Percentiles rank a stretch among this genome's conserved stretches.
Conservation (phyloP, 1,140 invertebrate species). For the Odontomachus brunneus region DNA sequence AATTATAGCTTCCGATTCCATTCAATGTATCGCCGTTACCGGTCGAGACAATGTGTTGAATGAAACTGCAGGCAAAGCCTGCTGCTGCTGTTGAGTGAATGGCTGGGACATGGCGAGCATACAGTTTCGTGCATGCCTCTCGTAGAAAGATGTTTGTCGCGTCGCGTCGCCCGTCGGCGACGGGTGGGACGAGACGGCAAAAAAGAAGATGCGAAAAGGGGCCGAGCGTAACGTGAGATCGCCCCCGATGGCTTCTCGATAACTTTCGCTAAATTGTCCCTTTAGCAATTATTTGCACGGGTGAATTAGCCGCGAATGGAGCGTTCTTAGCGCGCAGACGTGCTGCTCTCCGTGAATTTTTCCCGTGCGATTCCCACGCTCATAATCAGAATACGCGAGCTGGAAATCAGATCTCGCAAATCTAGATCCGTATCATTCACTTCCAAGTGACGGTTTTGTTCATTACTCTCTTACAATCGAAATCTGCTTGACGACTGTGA, state of each 20-base stretch:
- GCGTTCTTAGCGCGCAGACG: background rate
- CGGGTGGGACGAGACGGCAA: background rate
- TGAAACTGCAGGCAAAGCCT: background rate
- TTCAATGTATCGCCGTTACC: too few species aligned
- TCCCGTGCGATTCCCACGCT: background rate
- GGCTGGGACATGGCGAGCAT: background rate
- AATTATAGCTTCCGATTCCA: too few species aligned
- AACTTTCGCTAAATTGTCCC: too few species aligned
- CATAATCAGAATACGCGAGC: background rate
- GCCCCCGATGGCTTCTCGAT: too few species aligned
- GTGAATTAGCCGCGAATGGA: too few species aligned
- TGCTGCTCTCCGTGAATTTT: background rate
- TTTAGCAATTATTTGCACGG: too few species aligned
- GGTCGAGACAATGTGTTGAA: background rate
- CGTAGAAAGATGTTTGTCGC: background rate
- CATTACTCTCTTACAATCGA: background rate
- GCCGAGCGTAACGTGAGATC: background rate
- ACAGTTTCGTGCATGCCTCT: background rate
- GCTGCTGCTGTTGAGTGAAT: background rate
- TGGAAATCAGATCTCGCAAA: too few species aligned
- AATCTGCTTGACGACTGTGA: background rate
- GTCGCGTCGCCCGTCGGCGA: background rate
- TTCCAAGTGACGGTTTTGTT: background rate
- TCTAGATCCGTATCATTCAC: background rate
- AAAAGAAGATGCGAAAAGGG: constrained; percentile 4